Base-by-base conservation (phyloP, 37 sponge, comb jelly and placozoan genomes). In the Petrosia ficiformis region DNA sequence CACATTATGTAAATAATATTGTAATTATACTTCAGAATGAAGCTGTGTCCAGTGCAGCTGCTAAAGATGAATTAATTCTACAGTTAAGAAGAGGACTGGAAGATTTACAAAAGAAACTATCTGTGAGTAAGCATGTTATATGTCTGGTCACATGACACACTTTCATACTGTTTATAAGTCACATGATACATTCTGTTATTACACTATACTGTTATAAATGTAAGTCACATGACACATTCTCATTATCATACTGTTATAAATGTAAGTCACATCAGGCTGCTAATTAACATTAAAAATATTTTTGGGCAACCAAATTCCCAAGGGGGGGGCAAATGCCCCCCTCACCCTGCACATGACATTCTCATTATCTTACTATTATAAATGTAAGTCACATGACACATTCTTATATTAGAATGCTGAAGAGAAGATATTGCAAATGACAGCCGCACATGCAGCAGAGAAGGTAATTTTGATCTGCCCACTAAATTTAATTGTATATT, bases 391-490 rank as follows among this genome's bases (percentile, higher is more conserved):
- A 48, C 8, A 48, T 48, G 8, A 48, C n/a, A 25, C 54, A 21
- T 38, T 35, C 40, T 61, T 28, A 40, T 40, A 6, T 21, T 41
- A 69, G 71, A 80, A 78, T 31, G 84, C 80, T 40, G 84, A 89
- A 0, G 40, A 77, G 4, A 81, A 59, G 57, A 30, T 81, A 8
- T 64, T 76, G 6, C 77, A 87, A 26, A 54, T 75, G 26, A 87
- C 73, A 10, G 67, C 82, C 42, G 77, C 71, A 63, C 73, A 70
- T 29, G 82, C 87, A 1, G 87, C 87, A 39, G 87, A 87, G 56
- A 61, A 80, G 40, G 86, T 78, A 28, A 78, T 73, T 61, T 30
- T 25, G 21, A 34, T n/a, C n/a, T n/a, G n/a, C n/a, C n/a, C n/a
- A n/a, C n/a, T n/a, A n/a, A n/a, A n/a, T n/a, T n/a, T n/a, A n/a